A percentile compares a stretch with the other conserved stretches of the same genome.
These are phyloP conservation scores for Brachionus plicatilis DNA, from an alignment of 1,140 invertebrate species.

Conservation along the genomic window DNA sequence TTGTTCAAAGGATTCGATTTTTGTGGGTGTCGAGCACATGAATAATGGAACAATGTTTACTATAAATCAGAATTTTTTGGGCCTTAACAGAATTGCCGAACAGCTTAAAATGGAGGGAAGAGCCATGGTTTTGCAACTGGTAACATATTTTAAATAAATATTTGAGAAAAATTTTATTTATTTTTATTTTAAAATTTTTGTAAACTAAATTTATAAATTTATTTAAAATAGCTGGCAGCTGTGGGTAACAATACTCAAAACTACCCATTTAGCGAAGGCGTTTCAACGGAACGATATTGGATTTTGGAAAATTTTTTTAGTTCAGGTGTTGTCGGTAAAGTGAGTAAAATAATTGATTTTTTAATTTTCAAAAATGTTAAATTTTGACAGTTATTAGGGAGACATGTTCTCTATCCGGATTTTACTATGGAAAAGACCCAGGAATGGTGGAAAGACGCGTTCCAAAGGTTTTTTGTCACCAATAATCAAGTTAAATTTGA, in stretches of 20 bases:
- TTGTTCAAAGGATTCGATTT: conserved; percentile 15
- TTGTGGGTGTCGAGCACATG: conserved; percentile 29
- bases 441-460: conserved; percentile 70
- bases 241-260: conserved; percentile 38
- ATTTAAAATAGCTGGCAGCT: not conserved
- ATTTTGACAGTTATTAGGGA: conserved; percentile 42
- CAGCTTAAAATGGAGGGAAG: not conserved
- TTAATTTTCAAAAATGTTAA: not conserved
- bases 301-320: conserved; percentile 39
- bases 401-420: conserved; percentile 71
- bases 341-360: not conserved
- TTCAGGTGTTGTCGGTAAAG: conserved; percentile 5
- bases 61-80: not conserved
- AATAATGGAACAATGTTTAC: conserved; percentile 30
- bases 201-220: too few relatives aligned
- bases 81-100: not conserved
- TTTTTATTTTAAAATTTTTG: too few relatives aligned
- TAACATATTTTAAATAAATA: not conserved
- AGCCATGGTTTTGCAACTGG: not conserved
- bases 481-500: conserved; percentile 12
- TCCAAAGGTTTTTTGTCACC: conserved; percentile 58
- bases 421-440: conserved; percentile 72
- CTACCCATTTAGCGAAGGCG: conserved; percentile 27
- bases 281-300: conserved; percentile 20
- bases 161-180: too few relatives aligned